Base-by-base conservation (phyloP, 1,140 invertebrate genomes). In the Andrena cerasifolii region DNA sequence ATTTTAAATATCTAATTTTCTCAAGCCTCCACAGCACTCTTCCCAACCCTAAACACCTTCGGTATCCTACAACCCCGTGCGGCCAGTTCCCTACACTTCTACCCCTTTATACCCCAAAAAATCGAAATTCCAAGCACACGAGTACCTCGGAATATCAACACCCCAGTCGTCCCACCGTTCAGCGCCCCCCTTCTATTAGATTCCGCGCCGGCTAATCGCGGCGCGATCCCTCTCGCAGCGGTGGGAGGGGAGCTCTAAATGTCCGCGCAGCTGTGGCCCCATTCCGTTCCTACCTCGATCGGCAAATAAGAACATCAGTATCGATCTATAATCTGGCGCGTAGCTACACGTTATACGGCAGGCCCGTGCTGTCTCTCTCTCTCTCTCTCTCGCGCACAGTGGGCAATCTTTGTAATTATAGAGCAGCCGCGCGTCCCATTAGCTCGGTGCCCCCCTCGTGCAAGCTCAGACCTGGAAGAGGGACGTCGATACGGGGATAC, bases 381-480 rank as follows among this genome's bases (percentile, higher is more conserved):
- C 43, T 62, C 65, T 36, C 77, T 83, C 65, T 83, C 79, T 87
- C 83, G 86, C 82, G 45, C 78, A 88, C 86, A 87, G 82, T 84
- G 84, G 89, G 83, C 90, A 92, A 92, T 92, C 90, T 92, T 91
- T 91, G 89, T 92, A 92, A 92, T 92, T 92, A 92, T 89, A 92
- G 91, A 91, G 77, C 85, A 83, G 85, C 86, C 90, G 90, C 86
- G 89, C 88, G 89, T 92, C 89, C 89, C 90, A 92, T 92, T 92
- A 92, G 89, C 84, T 91, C 53, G 75, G 72, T 85, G 36, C 21
- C 79, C 76, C 72, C 66, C 72, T 68, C 74, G 74, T 47, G 70
- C 62, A 63, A 76, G 65, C 33, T 45, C 68, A 53, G 33, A 62
- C 53, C 24, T 49, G 59, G 16, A 59, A 59, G 26, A 31, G 49